These are phyloP conservation scores for Strigamia maritima DNA, from an alignment of 2,888 invertebrate genomes.

Conservation along the genomic window DNA sequence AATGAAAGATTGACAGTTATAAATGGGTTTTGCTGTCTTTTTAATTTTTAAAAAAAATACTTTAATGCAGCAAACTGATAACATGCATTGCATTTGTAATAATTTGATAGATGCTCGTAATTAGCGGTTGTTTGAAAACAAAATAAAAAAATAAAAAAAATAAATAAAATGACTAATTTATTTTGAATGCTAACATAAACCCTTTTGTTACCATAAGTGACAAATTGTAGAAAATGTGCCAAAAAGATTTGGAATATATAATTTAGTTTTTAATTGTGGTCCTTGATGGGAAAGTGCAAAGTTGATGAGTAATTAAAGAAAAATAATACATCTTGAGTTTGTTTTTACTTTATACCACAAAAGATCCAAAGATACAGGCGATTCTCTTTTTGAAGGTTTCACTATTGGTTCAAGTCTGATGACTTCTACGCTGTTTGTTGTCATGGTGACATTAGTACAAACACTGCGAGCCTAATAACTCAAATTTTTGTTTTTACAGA, in stretches of 20 bases:
- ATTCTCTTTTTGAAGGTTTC: neutral
- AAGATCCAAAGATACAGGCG: neutral
- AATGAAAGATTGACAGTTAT: constrained; percentile 7
- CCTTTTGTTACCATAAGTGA: neutral
- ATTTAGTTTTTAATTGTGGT: neutral
- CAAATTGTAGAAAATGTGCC: constrained; percentile 17
- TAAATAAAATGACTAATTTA: neutral
- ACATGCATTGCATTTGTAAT: neutral
- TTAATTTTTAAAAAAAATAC: neutral
- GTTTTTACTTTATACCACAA: constrained; percentile 1
- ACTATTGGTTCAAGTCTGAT: neutral
- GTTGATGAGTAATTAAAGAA: neutral
- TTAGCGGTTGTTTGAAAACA: neutral
- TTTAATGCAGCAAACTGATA: neutral
- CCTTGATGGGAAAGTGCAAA: neutral
- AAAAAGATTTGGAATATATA: constrained; percentile 1
- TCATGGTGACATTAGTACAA: neutral
- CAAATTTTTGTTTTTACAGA: neutral
- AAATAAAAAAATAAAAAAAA: neutral
- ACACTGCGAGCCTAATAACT: neutral
- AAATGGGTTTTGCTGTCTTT: neutral
- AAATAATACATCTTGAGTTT: neutral
- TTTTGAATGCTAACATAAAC: constrained; percentile 24
- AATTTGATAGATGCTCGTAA: constrained; percentile 6
- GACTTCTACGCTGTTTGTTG: neutral